These are phyloP conservation scores for Pristionchus entomophagus DNA, from an alignment of 2,888 invertebrate genomes.

Conservation along the genomic window DNA sequence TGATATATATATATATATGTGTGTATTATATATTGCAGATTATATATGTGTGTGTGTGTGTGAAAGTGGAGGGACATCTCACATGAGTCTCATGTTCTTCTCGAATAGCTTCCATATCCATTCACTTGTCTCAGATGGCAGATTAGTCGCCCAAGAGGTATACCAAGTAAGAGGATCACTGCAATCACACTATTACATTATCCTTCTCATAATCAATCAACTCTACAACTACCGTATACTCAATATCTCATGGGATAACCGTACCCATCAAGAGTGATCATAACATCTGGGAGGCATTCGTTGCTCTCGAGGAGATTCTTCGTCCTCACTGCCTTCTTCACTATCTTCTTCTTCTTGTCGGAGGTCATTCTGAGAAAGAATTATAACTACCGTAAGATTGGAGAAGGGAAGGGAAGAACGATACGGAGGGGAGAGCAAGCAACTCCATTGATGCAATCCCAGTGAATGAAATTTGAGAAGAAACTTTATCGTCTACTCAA, in stretches of 20 bases:
- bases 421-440: background rate
- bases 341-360: constrained; percentile 26
- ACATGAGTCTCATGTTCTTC: constrained; percentile 70
- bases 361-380: background rate
- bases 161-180: constrained; percentile 56
- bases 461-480: background rate
- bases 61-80: too few species aligned
- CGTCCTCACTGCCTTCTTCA: constrained; percentile 44
- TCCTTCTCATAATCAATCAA: background rate
- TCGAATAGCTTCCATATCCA: constrained; percentile 71
- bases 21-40: too few species aligned
- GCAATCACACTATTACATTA: constrained; percentile 46
- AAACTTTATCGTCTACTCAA: background rate
- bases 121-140: constrained; percentile 57
- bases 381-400: background rate
- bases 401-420: background rate
- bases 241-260: background rate
- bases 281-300: background rate
- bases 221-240: too few species aligned
- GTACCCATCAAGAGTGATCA: constrained; percentile 41
- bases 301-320: constrained; percentile 1
- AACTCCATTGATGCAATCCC: constrained; percentile 24
- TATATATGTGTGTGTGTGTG: too few species aligned
- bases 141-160: constrained; percentile 70
- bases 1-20: too few species aligned